Base-by-base conservation (phyloP, 23 tunicate species). In the Trididemnum miniatum region DNA sequence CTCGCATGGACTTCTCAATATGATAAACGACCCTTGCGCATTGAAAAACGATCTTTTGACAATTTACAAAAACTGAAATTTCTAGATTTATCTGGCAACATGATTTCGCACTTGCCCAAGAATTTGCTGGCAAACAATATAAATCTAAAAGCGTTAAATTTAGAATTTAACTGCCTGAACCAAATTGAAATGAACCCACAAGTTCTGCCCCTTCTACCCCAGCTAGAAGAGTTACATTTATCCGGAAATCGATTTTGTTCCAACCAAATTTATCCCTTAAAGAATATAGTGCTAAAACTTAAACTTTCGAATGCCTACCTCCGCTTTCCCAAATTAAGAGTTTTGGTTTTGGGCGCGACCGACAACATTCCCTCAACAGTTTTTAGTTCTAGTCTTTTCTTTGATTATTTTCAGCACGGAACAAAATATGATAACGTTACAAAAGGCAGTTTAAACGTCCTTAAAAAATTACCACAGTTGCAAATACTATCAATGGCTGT, bases 361-460 rank as follows among this genome's bases (percentile, higher is more conserved):
- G 22, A 4, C 22, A n/a, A 62, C 26, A 15, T 62, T 12, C 67
- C 67, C 15, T 4, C 27, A 4, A 12, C 67, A n/a, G 22, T 12
- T n/a, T 62, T 62, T 25, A 62, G 15, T 25, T 20, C 29, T 4
- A 62, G 29, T 26, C 5, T 25, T 62, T 62, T 32, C 50, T 22
- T 49, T 20, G 26, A 49, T 1, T 77, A 77, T 51, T 44, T 51
- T 0, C 15, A 0, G 65, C 30, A 40, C 65, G 81, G 81, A 27
- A 50, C 22, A 77, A 51, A 77, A 32, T 77, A 77, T 51, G 27
- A 1, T 51, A 5, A 23, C 23, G 65, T 77, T 20, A 27, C 27
- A 15, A 0, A 27, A 77, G 23, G 51, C 33, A 77, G 81, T 51
- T 77, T 77, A 22, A 32, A 77, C 34, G 81, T 44, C 1, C 15